Conservation (phyloP, 2,113 vertebrate genomes). For the Pica pica region DNA sequence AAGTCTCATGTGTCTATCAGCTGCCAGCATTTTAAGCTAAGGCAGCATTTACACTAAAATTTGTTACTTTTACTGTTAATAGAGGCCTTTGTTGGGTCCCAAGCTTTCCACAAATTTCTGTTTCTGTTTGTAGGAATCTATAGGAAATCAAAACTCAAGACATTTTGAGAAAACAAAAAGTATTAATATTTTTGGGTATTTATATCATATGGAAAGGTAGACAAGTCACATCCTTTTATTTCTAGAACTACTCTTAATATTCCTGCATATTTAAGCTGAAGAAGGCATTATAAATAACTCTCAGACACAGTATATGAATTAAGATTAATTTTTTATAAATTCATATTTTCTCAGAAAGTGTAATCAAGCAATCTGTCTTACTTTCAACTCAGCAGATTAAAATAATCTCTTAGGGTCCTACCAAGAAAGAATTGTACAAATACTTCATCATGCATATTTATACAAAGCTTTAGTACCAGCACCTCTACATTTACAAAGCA, state of each 20-base stretch:
- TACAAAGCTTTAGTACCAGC: conserved; percentile 1
- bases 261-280: background rate
- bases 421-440: conserved; percentile 49
- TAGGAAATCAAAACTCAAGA: background rate
- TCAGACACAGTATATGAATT: background rate
- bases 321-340: conserved; percentile 26
- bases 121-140: background rate
- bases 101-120: background rate
- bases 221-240: background rate
- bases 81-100: background rate
- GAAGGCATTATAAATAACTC: conserved; percentile 42
- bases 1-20: background rate
- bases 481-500: conserved; percentile 11
- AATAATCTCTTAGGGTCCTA: conserved; percentile 51
- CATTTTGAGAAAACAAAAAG: conserved; percentile 9
- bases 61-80: background rate
- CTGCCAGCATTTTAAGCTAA: background rate
- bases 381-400: conserved; percentile 46
- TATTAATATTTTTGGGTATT: background rate
- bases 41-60: background rate
- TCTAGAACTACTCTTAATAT: conserved; percentile 20
- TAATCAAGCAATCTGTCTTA: conserved; percentile 16
- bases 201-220: background rate
- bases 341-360: conserved; percentile 13
- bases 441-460: conserved; percentile 39